Conservation (phyloP, 2,113 vertebrate species). For the Callospermophilus lateralis region DNA sequence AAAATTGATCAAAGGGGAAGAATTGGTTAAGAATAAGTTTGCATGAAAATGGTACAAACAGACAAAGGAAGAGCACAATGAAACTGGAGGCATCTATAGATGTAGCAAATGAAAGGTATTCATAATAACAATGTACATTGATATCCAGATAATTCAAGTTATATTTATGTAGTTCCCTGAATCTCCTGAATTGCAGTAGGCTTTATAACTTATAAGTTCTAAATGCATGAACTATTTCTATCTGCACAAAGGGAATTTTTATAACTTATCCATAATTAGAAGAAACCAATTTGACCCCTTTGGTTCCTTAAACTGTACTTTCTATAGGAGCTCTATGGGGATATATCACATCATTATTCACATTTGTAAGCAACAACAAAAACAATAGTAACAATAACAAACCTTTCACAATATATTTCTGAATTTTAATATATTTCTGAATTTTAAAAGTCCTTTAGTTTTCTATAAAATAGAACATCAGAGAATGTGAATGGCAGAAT, state of each 20-base stretch:
- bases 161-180: not conserved
- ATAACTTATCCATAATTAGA: not conserved
- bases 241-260: constrained; percentile 15
- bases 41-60: constrained; percentile 22
- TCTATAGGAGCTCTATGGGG: not conserved
- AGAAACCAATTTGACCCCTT: not conserved
- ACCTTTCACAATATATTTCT: not conserved
- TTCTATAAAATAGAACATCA: not conserved
- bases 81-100: not conserved
- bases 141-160: not conserved
- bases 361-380: not conserved
- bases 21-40: constrained; percentile 22
- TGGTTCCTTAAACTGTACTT: not conserved
- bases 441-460: not conserved
- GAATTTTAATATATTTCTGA: not conserved
- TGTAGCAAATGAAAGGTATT: constrained; percentile 2
- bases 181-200: not conserved
- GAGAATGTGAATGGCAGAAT: constrained; percentile 6
- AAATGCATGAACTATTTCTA: not conserved
- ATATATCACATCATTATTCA: not conserved
- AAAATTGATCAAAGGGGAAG: constrained; percentile 36
- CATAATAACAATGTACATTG: not conserved
- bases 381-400: not conserved
- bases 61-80: not conserved
- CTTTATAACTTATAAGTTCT: not conserved